Evolutionary conservation across 2,888 invertebrate genomes (phyloP).

Genomic region (Drymonia ruficornis): DNA sequence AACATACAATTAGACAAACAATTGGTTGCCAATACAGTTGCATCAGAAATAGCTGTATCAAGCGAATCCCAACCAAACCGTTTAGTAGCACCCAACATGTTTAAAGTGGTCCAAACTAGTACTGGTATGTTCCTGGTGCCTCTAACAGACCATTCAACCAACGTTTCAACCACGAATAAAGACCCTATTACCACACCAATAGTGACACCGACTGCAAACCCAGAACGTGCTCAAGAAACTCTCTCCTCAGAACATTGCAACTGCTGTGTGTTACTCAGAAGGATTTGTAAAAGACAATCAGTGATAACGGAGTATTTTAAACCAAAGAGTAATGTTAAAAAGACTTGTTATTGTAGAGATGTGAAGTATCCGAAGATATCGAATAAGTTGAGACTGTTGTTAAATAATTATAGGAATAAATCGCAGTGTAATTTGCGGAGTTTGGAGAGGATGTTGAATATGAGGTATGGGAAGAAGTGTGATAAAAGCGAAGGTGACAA

Average conservation of each 20-base stretch:
- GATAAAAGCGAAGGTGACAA: conserved; percentile 3
- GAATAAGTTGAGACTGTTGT: conserved; percentile 59
- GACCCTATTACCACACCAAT: conserved; percentile 38
- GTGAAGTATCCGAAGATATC: conserved; percentile 55
- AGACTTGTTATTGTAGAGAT: conserved; percentile 55
- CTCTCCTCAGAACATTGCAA: conserved; percentile 51
- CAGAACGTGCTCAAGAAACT: not conserved
- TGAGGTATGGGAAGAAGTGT: conserved; percentile 6
- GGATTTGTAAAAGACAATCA: conserved; percentile 57
- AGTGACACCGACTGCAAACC: conserved; percentile 8
- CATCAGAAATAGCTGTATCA: not conserved
- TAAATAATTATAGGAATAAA: conserved; percentile 50
- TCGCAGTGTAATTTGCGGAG: conserved; percentile 40
- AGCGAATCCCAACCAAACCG: not conserved
- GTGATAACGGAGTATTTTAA: conserved; percentile 66
- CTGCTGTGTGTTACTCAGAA: conserved; percentile 62
- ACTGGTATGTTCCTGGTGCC: conserved; percentile 55
- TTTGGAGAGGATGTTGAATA: conserved; percentile 40
- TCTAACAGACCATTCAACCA: conserved; percentile 36
- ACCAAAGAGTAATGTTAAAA: conserved; percentile 20
- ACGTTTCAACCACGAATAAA: conserved; percentile 28
- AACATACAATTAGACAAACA: not conserved
- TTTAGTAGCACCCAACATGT: conserved; percentile 37
- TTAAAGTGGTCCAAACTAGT: conserved; percentile 51
- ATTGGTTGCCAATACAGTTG: not conserved